These are phyloP conservation scores for Nerophis ophidion DNA, from an alignment of 2,113 vertebrate genomes.

Conservation along the genomic window DNA sequence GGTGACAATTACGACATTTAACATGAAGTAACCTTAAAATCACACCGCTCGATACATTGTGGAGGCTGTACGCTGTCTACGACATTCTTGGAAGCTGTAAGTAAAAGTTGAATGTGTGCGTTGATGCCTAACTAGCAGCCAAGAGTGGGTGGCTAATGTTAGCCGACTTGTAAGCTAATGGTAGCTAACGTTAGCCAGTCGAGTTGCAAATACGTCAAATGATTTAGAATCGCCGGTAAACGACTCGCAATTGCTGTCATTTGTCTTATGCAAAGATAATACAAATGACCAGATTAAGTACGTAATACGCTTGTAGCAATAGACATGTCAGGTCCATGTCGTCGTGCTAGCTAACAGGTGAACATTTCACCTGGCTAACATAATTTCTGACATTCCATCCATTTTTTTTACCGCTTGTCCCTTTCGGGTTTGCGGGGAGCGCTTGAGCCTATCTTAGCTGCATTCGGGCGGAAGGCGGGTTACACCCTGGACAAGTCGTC, in stretches of 20 bases:
- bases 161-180: conserved; percentile 34
- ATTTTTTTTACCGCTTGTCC: too few species aligned
- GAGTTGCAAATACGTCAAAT: conserved; percentile 12
- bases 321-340: not conserved
- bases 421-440: too few species aligned
- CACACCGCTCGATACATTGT: not conserved
- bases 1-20: conserved; percentile 22
- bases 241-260: not conserved
- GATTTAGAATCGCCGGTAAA: not conserved
- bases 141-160: conserved; percentile 4
- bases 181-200: conserved; percentile 34
- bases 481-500: too few species aligned
- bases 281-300: not conserved
- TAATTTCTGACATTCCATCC: not conserved
- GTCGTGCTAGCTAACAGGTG: conserved; percentile 8
- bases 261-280: not conserved
- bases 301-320: not conserved
- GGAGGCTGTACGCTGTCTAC: conserved; percentile 4
- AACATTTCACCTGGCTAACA: conserved; percentile 4
- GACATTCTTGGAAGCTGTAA: conserved; percentile 24
- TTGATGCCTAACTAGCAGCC: not conserved
- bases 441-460: too few species aligned
- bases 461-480: too few species aligned
- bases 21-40: conserved; percentile 8
- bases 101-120: conserved; percentile 11